phyloP scores from a whole-genome alignment of 2,888 invertebrate genomes.

The Pandemis corylana region DNA sequence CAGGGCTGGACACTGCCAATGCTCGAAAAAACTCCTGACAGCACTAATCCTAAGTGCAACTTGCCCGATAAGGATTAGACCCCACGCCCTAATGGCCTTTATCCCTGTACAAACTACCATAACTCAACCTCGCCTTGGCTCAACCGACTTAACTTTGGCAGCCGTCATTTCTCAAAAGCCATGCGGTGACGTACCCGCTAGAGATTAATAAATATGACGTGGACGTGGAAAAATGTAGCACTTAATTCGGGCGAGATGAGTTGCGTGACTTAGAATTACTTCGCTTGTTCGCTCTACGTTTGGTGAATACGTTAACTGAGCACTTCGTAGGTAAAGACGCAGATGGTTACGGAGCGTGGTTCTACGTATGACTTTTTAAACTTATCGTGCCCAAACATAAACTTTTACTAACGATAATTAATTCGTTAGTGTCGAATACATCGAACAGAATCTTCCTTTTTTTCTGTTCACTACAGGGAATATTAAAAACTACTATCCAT shows the following conservation, averaged over 20 bases:
- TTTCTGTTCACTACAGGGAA: too few species aligned
- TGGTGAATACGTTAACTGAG: slow-evolving; percentile 22
- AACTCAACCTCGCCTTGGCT: slow-evolving; percentile 81
- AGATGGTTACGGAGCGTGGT: neutral
- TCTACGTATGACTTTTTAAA: neutral
- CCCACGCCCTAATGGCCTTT: slow-evolving; percentile 79
- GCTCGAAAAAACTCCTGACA: slow-evolving; percentile 82
- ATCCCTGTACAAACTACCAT: slow-evolving; percentile 83
- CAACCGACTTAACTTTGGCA: slow-evolving; percentile 85
- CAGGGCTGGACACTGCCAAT: slow-evolving; percentile 76
- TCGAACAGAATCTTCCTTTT: neutral
- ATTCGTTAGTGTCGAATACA: neutral
- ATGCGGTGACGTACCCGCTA: slow-evolving; percentile 75
- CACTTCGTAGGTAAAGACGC: neutral
- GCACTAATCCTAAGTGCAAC: slow-evolving; percentile 84
- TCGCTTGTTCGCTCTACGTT: slow-evolving; percentile 20
- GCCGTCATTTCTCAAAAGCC: slow-evolving; percentile 85
- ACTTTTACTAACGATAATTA: neutral
- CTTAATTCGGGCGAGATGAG: slow-evolving; percentile 80
- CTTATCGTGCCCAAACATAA: neutral
- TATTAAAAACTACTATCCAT: too few species aligned
- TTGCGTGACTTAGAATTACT: slow-evolving; percentile 55
- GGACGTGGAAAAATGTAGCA: slow-evolving; percentile 82
- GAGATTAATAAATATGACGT: slow-evolving; percentile 82
- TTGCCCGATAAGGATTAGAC: slow-evolving; percentile 84